Evolutionary conservation across 1,140 invertebrate species (phyloP).

Genomic region (Hestina assimilis): DNA sequence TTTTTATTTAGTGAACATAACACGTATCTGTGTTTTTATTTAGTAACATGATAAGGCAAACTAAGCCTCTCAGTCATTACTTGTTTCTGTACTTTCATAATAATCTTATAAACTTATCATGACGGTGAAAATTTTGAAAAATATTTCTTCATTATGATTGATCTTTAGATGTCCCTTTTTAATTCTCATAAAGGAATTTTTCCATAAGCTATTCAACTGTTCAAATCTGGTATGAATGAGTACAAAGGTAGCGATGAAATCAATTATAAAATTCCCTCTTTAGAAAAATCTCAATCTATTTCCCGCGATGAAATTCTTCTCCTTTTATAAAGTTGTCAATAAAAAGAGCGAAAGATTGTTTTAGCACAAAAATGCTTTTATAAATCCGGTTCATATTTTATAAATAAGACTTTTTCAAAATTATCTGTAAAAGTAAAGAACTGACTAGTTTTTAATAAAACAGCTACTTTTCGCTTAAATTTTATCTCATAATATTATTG

Average conservation of each 20-base stretch:
- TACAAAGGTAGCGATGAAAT: slow-evolving; percentile 57
- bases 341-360: slow-evolving; percentile 46
- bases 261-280: slow-evolving; percentile 59
- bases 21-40: too few relatives aligned
- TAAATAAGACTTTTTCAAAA: too few relatives aligned
- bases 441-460: too few relatives aligned
- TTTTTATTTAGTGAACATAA: too few relatives aligned
- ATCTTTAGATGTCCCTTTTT: not conserved
- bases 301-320: slow-evolving; percentile 60
- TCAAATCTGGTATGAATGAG: slow-evolving; percentile 22
- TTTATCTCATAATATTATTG: too few relatives aligned
- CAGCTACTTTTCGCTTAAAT: too few relatives aligned
- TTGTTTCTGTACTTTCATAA: too few relatives aligned
- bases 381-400: slow-evolving; percentile 35
- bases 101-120: too few relatives aligned
- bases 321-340: slow-evolving; percentile 65
- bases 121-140: too few relatives aligned
- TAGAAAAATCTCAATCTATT: slow-evolving; percentile 67
- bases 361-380: slow-evolving; percentile 41
- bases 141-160: not conserved
- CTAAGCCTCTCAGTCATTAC: too few relatives aligned
- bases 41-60: too few relatives aligned
- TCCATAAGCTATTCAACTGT: slow-evolving; percentile 40
- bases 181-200: slow-evolving; percentile 24
- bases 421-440: too few relatives aligned